phyloP scores from a whole-genome alignment of 2,113 vertebrate genomes.

The Hemiprocne comata region DNA sequence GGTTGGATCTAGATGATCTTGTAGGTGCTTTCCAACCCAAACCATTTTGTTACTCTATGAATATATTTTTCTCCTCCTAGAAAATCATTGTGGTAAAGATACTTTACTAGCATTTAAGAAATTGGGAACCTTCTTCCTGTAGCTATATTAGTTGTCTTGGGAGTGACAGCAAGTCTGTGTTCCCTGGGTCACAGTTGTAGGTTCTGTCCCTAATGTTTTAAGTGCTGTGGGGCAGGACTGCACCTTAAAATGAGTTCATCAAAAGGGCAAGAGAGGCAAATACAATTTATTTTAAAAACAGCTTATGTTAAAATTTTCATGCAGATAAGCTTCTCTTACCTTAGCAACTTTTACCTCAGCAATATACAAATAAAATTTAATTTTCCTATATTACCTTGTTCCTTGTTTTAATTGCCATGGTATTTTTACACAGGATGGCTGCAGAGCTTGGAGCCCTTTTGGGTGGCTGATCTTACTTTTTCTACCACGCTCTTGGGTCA shows the following conservation, averaged over 20 bases:
- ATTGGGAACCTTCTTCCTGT: neutral
- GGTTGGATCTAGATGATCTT: too few species aligned
- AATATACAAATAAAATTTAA: neutral
- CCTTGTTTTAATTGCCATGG: neutral
- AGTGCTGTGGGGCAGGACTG: neutral
- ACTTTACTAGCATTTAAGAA: neutral
- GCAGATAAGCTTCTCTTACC: neutral
- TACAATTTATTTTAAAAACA: neutral
- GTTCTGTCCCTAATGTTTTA: neutral
- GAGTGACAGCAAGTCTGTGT: neutral
- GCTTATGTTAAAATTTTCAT: neutral
- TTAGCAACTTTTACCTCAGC: neutral
- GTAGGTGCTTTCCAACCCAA: too few species aligned
- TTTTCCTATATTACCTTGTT: neutral
- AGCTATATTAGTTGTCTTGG: neutral
- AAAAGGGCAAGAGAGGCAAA: neutral
- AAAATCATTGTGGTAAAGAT: neutral
- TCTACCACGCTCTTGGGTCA: conserved; percentile 96
- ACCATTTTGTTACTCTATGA: too few species aligned
- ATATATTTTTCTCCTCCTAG: neutral
- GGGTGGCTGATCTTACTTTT: conserved; percentile 98
- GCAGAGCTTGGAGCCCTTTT: conserved; percentile 98
- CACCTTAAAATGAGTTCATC: neutral
- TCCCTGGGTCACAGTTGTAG: neutral
- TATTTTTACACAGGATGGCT: conserved; percentile 86